phyloP scores from a whole-genome alignment of 2,113 vertebrate genomes.

The Podocnemis expansa region DNA sequence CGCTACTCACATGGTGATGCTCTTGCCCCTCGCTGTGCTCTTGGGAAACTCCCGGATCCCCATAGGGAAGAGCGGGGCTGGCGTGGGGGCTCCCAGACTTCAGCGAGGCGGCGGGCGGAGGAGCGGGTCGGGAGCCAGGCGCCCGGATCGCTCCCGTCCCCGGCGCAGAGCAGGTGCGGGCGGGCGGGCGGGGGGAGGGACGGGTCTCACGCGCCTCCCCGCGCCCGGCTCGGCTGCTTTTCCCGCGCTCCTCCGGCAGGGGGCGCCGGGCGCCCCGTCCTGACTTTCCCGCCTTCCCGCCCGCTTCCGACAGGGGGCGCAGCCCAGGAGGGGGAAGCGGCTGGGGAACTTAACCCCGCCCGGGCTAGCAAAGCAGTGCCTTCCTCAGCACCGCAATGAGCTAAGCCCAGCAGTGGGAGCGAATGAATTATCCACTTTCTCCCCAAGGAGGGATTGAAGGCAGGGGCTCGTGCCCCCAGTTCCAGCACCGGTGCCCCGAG shows the following conservation, averaged over 20 bases:
- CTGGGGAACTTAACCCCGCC: too few species aligned
- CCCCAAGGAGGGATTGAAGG: neutral
- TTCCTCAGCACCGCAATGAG: too few species aligned
- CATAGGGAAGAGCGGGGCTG: slow-evolving; percentile 70
- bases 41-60: slow-evolving; percentile 81
- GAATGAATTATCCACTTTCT: neutral
- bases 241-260: neutral
- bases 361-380: too few species aligned
- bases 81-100: slow-evolving; percentile 70
- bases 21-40: slow-evolving; percentile 73
- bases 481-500: too few species aligned
- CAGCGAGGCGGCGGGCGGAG: neutral
- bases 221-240: neutral
- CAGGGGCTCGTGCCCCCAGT: too few species aligned
- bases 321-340: neutral
- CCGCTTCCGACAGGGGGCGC: neutral
- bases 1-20: slow-evolving; percentile 71
- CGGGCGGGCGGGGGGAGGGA: neutral
- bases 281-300: neutral
- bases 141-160: neutral
- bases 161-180: neutral
- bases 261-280: neutral
- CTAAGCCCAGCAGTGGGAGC: too few species aligned
- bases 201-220: neutral
- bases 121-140: neutral